phyloP scores from a whole-genome alignment of 2,888 invertebrate genomes.

The Tachina grossa region DNA sequence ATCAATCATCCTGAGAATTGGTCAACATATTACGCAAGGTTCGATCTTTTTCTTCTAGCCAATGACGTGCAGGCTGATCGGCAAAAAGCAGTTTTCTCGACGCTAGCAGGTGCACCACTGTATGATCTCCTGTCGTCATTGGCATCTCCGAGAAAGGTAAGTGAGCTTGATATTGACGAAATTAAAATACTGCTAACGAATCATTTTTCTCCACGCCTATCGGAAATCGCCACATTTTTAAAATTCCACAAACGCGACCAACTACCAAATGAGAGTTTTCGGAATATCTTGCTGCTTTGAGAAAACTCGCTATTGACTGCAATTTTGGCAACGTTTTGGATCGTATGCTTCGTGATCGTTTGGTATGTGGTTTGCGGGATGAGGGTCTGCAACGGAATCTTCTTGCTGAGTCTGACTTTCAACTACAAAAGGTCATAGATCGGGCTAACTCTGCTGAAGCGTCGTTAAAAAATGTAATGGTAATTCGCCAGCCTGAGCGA shows the following conservation, averaged over 20 bases:
- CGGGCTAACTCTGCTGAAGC: conserved; percentile 58
- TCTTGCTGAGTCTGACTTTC: conserved; percentile 53
- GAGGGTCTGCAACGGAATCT: conserved; percentile 57
- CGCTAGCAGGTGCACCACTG: conserved; percentile 58
- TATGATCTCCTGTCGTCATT: conserved; percentile 71
- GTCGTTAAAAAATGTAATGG: conserved; percentile 38
- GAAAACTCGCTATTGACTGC: conserved; percentile 63
- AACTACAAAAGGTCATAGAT: not conserved
- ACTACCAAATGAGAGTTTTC: conserved; percentile 52
- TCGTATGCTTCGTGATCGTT: conserved; percentile 64
- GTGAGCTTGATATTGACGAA: conserved; percentile 57
- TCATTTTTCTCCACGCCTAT: conserved; percentile 64
- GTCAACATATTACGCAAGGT: conserved; percentile 53
- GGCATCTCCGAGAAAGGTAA: conserved; percentile 62
- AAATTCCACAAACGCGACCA: conserved; percentile 67
- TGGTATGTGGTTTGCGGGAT: conserved; percentile 65
- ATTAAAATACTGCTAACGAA: conserved; percentile 57
- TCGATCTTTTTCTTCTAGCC: too few relatives aligned
- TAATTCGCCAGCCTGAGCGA: conserved; percentile 46
- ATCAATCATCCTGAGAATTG: conserved; percentile 62
- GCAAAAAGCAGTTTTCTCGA: conserved; percentile 34
- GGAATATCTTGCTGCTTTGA: conserved; percentile 55
- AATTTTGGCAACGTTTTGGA: conserved; percentile 60
- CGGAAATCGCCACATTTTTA: conserved; percentile 65
- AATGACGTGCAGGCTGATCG: too few relatives aligned